A percentile compares a stretch with the other conserved stretches of the same genome.
Evolutionary conservation across 2,113 vertebrate genomes (phyloP).

Genomic region (Orcinus orca): DNA sequence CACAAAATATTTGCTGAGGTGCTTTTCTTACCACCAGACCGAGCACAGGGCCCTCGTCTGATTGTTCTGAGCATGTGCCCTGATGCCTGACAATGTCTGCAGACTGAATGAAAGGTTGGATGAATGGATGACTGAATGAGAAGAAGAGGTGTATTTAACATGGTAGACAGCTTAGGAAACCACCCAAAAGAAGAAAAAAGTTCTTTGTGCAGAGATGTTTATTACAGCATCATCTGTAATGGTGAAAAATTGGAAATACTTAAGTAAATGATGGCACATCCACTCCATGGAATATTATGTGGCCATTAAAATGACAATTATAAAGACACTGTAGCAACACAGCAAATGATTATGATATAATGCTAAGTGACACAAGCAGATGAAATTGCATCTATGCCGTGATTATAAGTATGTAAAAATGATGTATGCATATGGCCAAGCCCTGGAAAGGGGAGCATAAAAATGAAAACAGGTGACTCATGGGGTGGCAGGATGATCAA

Average conservation of each 20-base stretch:
- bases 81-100: neutral
- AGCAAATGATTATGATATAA: constrained; percentile 51
- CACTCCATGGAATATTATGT: constrained; percentile 56
- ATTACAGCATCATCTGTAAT: constrained; percentile 18
- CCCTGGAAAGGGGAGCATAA: neutral
- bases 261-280: constrained; percentile 27
- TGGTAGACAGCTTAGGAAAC: constrained; percentile 5
- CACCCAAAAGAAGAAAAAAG: constrained; percentile 13
- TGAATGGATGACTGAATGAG: constrained; percentile 29
- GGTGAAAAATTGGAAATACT: constrained; percentile 56
- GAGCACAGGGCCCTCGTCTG: neutral
- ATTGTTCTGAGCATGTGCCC: neutral
- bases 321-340: neutral
- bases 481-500: neutral
- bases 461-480: constrained; percentile 45
- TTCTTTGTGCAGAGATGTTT: constrained; percentile 12
- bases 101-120: neutral
- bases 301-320: constrained; percentile 56
- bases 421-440: constrained; percentile 21
- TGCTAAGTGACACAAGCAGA: constrained; percentile 19
- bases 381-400: constrained; percentile 7
- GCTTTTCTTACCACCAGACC: neutral
- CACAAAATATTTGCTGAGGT: neutral
- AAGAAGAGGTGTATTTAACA: constrained; percentile 12
- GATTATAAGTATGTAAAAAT: constrained; percentile 51